Base-by-base conservation (phyloP, 37 sponge, comb jelly and placozoan species). In the Oscarella lobularis region DNA sequence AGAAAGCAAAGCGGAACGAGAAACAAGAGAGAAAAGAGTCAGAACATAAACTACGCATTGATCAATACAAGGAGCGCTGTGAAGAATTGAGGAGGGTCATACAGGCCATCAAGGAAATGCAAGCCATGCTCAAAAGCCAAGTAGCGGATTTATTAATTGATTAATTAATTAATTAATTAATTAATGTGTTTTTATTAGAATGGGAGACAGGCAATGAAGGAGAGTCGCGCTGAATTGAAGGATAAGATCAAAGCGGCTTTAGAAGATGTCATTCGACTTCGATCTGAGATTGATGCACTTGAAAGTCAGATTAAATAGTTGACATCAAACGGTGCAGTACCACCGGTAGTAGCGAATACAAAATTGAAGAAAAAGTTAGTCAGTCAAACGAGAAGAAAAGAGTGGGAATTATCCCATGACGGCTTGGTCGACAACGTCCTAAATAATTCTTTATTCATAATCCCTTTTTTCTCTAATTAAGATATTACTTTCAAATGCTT, bases 181-280 rank as follows among this genome's bases (percentile, higher is more conserved):
- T 9, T 48, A 27, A 27, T 48, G 37, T n/a, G 9, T 14, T 54
- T 84, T 14, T 67, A 83, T 37, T 38, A 83, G 39, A 31, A 79
- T 38, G 83, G 72, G 34, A 66, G 74, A 39, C 29, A 37, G 5
- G 29, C 36, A 4, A 9, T 32, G 30, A 60, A 33, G 54, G 40
- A 33, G 76, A 31, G 39, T 6, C 33, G 20, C 0, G 31, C 2
- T 30, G 84, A 79, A 2, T 73, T 87, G 37, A 83, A 80, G 67
- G 35, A 79, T 33, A 84, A 87, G 35, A 84, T 87, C 1, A 78
- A 77, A 40, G 4, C 67, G 38, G 78, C 88, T 31, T 69, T 87
- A 55, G 81, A 84, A 20, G 88, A 87, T 38, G 88, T 83, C 14
- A 74, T 87, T 20, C 76, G 84, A 67, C 78, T 87, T 36, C 76